Conservation (phyloP, 2,888 invertebrate species). For the Apamea sordens region DNA sequence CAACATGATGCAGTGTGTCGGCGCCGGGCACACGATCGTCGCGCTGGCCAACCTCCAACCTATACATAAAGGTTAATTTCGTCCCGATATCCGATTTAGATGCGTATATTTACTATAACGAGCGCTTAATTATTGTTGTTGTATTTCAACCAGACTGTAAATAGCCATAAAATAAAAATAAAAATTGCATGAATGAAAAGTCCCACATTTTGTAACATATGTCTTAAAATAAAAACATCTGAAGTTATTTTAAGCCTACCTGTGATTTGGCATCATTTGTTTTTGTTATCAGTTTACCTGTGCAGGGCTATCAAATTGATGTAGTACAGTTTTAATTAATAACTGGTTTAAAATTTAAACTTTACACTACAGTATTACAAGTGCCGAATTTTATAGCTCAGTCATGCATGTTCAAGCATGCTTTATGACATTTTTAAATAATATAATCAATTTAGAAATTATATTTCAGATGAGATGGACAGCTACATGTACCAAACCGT, state of each 20-base stretch:
- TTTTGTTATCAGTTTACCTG: conserved; percentile 48
- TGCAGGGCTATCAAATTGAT: conserved; percentile 21
- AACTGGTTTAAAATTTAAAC: background rate
- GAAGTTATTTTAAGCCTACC: conserved; percentile 57
- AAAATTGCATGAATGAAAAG: conserved; percentile 32
- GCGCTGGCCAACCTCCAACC: conserved; percentile 99
- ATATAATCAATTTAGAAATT: background rate
- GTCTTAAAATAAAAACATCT: conserved; percentile 58
- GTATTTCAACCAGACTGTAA: conserved; percentile 1
- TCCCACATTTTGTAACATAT: conserved; percentile 46
- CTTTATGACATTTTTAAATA: background rate
- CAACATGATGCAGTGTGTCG: conserved; percentile 99
- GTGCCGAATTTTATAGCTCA: background rate
- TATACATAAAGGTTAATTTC: conserved; percentile 92
- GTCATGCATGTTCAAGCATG: background rate
- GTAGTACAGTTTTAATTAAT: background rate
- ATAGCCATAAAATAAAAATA: conserved; percentile 1
- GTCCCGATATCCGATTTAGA: conserved; percentile 68
- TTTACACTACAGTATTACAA: conserved; percentile 18
- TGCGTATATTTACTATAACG: conserved; percentile 55
- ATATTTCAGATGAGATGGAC: conserved; percentile 94
- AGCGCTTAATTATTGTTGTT: conserved; percentile 35
- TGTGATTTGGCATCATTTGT: conserved; percentile 56
- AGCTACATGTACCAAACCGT: conserved; percentile 99
- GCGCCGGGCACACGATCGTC: conserved; percentile 98